Percentiles rank a stretch among this genome's conserved stretches.
Conservation (phyloP, 2,113 vertebrate species). For the Toxostoma redivivum region DNA sequence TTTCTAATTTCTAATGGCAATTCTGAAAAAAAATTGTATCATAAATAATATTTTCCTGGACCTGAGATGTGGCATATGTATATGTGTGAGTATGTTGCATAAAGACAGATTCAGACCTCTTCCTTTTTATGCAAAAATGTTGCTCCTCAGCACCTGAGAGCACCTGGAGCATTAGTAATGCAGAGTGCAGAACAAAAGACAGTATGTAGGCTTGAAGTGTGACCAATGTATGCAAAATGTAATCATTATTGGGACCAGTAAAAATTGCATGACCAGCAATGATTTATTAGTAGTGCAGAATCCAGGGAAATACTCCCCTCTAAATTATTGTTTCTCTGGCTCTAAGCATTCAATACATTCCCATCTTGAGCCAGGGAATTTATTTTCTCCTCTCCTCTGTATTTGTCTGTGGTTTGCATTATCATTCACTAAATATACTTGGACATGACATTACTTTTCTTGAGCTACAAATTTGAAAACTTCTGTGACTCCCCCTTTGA, state of each 20-base stretch:
- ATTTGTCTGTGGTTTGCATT: constrained; percentile 44
- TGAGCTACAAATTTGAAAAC: not conserved
- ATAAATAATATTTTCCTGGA: not conserved
- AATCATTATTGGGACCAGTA: constrained; percentile 28
- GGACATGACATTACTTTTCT: not conserved
- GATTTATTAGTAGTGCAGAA: constrained; percentile 56
- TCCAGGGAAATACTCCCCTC: constrained; percentile 51
- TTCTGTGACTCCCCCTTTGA: not conserved
- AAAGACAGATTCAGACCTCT: not conserved
- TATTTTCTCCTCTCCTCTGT: constrained; percentile 35
- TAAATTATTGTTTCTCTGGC: constrained; percentile 51
- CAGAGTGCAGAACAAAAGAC: not conserved
- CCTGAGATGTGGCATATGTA: rapidly evolving
- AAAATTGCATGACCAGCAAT: constrained; percentile 21
- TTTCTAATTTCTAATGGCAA: not conserved
- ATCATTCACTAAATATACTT: constrained; percentile 35
- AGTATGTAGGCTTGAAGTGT: not conserved
- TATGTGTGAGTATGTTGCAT: not conserved
- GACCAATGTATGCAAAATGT: not conserved
- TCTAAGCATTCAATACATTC: constrained; percentile 47
- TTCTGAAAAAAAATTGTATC: not conserved
- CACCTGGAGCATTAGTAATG: not conserved
- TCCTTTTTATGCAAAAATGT: not conserved
- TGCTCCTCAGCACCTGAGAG: not conserved
- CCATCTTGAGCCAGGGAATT: constrained; percentile 29